These are phyloP conservation scores for Talpa occidentalis DNA, from an alignment of 2,113 vertebrate genomes.

Conservation along the genomic window DNA sequence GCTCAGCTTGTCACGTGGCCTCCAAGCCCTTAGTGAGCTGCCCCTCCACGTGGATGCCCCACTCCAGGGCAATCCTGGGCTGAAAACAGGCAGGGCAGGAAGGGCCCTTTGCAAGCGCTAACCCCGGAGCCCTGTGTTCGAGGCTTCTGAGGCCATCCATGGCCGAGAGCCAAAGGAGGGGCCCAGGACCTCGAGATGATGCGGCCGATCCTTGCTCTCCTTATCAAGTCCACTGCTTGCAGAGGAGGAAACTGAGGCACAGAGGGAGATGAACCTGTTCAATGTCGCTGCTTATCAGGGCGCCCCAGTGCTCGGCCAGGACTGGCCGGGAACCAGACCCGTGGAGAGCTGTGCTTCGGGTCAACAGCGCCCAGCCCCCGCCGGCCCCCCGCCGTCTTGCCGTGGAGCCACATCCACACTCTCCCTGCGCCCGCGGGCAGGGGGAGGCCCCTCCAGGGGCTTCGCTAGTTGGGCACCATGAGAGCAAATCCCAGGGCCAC, in stretches of 20 bases:
- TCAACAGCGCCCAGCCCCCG: background rate
- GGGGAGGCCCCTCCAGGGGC: background rate
- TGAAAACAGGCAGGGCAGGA: no score
- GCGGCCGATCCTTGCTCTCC: background rate
- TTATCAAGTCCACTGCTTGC: accelerated
- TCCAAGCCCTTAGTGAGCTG: background rate
- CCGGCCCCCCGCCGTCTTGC: accelerated
- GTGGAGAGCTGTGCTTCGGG: background rate
- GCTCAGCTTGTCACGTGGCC: background rate
- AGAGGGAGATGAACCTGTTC: accelerated
- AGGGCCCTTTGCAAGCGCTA: accelerated
- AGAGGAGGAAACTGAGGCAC: background rate
- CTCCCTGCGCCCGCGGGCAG: accelerated
- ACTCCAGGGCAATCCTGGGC: background rate
- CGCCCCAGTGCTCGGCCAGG: background rate
- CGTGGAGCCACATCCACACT: accelerated
- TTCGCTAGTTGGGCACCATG: background rate
- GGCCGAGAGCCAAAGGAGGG: background rate
- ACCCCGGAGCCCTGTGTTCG: background rate
- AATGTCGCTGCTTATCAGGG: background rate
- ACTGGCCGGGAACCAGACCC: background rate
- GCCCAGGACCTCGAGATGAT: accelerated
- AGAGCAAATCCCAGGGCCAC: background rate
- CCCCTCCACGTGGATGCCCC: background rate
- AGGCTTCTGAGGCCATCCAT: background rate